A percentile compares a stretch with the other conserved stretches of the same genome.
Conservation (phyloP, 1,140 invertebrate species). For the Caenorhabditis brenneri region DNA sequence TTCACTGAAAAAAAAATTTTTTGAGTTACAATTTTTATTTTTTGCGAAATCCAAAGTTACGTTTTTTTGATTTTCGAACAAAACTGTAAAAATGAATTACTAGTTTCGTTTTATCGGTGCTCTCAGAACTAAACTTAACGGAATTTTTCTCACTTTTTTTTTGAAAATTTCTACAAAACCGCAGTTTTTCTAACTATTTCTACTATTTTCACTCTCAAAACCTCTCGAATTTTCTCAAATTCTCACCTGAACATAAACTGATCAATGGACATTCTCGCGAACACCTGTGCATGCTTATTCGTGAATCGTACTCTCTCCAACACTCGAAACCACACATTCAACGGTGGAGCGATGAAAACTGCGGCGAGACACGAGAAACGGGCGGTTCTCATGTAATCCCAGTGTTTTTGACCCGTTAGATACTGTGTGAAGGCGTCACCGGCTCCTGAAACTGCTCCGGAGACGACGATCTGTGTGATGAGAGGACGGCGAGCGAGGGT, state of each 20-base stretch:
- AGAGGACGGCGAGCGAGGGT: constrained; percentile 52
- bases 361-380: constrained; percentile 10
- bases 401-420: neutral
- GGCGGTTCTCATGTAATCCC: constrained; percentile 7
- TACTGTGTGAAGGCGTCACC: constrained; percentile 53
- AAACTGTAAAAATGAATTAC: no score
- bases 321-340: constrained; percentile 34
- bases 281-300: constrained; percentile 2
- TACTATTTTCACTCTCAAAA: no score
- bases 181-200: no score
- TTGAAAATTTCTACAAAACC: no score
- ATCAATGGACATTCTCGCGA: neutral
- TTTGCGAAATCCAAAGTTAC: no score
- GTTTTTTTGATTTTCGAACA: no score
- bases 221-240: no score
- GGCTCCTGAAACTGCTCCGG: constrained; percentile 42
- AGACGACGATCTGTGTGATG: constrained; percentile 45
- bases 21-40: no score
- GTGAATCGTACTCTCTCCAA: neutral
- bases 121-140: no score
- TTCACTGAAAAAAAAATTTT: no score
- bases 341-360: constrained; percentile 13
- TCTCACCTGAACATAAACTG: neutral
- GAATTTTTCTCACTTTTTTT: no score
- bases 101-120: no score